These are phyloP conservation scores for Heliconius charithonia DNA, from an alignment of 2,888 invertebrate species.

Conservation along the genomic window DNA sequence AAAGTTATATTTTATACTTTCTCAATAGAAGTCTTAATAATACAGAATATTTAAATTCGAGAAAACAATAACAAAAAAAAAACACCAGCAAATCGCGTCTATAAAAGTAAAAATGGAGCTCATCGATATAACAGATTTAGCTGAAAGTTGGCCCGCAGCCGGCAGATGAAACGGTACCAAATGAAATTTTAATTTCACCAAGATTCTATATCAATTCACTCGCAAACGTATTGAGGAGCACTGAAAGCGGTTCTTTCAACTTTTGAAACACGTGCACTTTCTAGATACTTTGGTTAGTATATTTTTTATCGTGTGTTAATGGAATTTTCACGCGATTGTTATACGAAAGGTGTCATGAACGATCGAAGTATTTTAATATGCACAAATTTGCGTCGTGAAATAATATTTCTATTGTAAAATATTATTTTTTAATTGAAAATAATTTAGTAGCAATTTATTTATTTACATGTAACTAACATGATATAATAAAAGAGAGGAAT, in stretches of 20 bases:
- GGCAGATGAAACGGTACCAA: conserved; percentile 36
- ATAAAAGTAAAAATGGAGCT: conserved; percentile 10
- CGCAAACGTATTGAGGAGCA: conserved; percentile 44
- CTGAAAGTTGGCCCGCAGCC: conserved; percentile 35
- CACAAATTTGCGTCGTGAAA: not conserved
- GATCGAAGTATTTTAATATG: not conserved
- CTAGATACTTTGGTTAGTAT: conserved; percentile 41
- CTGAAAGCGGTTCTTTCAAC: conserved; percentile 44
- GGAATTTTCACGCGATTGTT: conserved; percentile 43
- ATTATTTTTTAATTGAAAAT: not conserved
- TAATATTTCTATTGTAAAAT: not conserved
- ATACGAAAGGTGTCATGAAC: not conserved
- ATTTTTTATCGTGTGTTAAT: conserved; percentile 48
- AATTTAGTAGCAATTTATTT: no score
- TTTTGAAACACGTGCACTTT: conserved; percentile 45
- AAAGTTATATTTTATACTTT: not conserved
- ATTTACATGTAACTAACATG: no score
- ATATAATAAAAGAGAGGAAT: no score
- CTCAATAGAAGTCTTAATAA: not conserved
- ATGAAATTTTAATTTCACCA: conserved; percentile 48
- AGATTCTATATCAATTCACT: conserved; percentile 47
- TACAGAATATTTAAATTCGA: not conserved
- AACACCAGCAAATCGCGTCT: conserved; percentile 1
- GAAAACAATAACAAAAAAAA: not conserved
- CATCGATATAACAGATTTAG: conserved; percentile 20